These are phyloP conservation scores for Drymodes brunneopygia DNA, from an alignment of 2,113 vertebrate species.

Conservation along the genomic window DNA sequence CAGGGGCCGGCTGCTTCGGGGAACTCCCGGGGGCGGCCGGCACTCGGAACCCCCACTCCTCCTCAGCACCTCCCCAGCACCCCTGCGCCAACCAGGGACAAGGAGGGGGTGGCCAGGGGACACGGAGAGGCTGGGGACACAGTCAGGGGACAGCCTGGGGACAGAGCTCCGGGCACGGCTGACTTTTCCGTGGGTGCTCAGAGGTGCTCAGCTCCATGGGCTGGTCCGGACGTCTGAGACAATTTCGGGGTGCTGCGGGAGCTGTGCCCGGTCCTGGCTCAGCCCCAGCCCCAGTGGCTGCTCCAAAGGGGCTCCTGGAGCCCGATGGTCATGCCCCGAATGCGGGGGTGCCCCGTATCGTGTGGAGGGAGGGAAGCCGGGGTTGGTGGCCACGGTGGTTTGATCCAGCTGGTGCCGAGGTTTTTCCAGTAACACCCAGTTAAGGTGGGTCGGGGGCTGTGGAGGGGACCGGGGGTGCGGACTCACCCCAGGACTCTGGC, in stretches of 20 bases:
- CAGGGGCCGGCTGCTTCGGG: not conserved
- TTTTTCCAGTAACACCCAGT: not conserved
- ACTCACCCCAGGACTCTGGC: not conserved
- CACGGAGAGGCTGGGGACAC: not conserved
- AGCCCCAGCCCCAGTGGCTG: not conserved
- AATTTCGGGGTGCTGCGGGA: no score
- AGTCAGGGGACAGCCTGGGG: no score
- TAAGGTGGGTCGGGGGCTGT: not conserved
- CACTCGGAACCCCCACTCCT: accelerated
- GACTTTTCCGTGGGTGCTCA: not conserved
- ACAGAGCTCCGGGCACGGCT: not conserved
- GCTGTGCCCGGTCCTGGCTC: not conserved
- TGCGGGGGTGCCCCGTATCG: accelerated
- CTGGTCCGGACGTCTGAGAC: accelerated
- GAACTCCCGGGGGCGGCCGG: no score
- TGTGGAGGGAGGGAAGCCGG: not conserved
- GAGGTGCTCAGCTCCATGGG: not conserved
- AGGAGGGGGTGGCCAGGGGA: not conserved
- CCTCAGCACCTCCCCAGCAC: not conserved
- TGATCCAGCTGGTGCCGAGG: not conserved
- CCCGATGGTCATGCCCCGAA: accelerated
- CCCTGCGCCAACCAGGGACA: not conserved
- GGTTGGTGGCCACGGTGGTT: accelerated
- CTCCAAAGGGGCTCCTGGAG: not conserved
- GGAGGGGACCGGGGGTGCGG: not conserved